Base-by-base conservation (phyloP, 1,140 invertebrate genomes). In the Pachyrhynchus sulphureomaculatus region DNA sequence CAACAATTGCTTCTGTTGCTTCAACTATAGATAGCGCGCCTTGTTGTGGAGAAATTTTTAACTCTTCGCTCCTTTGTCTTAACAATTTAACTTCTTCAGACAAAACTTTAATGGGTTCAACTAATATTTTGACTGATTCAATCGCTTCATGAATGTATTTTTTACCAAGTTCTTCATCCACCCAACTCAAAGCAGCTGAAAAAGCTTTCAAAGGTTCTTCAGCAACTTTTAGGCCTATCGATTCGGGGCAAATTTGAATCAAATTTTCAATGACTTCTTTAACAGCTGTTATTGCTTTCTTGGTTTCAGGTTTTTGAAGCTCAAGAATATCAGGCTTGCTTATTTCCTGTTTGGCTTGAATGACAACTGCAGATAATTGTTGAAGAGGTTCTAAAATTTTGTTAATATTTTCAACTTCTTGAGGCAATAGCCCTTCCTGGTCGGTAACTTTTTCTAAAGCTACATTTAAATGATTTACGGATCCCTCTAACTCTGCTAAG, bases 311-410 rank as follows among this genome's bases (percentile, higher is more conserved):
- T 23, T 15, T 47, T 26, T 62, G 26, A 17, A 42, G 13, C 18
- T 56, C 34, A 24, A 23, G 12, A 13, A 60, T n/a, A 52, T 64
- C 39, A 13, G 62, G 52, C 37, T 55, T 57, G 10, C 33, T 44
- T 9, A 60, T 20, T 42, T 26, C 21, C 37, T 34, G 21, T 9
- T 56, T 51, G 5, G 45, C 21, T 10, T 60, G 37, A 34, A 62
- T 36, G 9, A 65, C 20, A 33, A 61, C 13, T 23, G 39, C 20
- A 32, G 42, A 53, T 12, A 66, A 56, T 15, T 42, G 18, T 24
- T 66, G 18, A 6, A 66, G 21, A 29, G 60, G 36, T 15, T 64
- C 51, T 20, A 41, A 37, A 6, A 64, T 20, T 36, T 24, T 17
- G 37, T 20, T 15, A 10, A 57, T 12, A 8, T 37, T 47, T 34